A percentile compares a stretch with the other conserved stretches of the same genome.
These are phyloP conservation scores for Anas flavirostris DNA, from an alignment of 2,797 vertebrate species.

Conservation along the genomic window DNA sequence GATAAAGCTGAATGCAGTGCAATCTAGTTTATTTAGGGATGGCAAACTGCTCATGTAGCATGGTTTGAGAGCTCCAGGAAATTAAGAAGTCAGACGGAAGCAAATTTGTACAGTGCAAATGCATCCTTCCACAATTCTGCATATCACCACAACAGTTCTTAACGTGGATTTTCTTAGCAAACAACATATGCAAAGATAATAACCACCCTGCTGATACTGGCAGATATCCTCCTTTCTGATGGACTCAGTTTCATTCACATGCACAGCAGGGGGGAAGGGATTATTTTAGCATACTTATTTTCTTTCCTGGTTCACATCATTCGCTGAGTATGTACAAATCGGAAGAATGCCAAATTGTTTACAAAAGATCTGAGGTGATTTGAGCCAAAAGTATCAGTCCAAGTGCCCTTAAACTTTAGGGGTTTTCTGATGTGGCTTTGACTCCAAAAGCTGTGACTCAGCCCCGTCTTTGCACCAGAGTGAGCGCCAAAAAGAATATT, in stretches of 20 bases:
- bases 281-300: conserved; percentile 47
- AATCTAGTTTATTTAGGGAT: not conserved
- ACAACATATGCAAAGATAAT: conserved; percentile 35
- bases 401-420: conserved; percentile 3
- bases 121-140: not conserved
- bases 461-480: not conserved
- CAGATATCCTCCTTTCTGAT: conserved; percentile 1
- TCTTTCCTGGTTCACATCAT: conserved; percentile 31
- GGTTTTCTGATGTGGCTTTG: not conserved
- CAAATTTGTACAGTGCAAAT: not conserved
- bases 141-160: not conserved
- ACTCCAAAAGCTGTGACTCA: conserved; percentile 29
- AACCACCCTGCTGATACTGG: conserved; percentile 41
- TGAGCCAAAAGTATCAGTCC: conserved; percentile 13
- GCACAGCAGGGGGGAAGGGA: not conserved
- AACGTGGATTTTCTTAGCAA: conserved; percentile 15
- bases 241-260: not conserved
- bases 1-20: not conserved
- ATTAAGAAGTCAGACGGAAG: not conserved
- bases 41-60: fast-evolving
- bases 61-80: not conserved
- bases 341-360: conserved; percentile 48
- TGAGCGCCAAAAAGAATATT: not conserved
- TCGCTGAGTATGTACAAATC: conserved; percentile 13
- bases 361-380: not conserved